These are phyloP conservation scores for Orchestia grillus DNA, from an alignment of 1,140 invertebrate species.

Conservation along the genomic window DNA sequence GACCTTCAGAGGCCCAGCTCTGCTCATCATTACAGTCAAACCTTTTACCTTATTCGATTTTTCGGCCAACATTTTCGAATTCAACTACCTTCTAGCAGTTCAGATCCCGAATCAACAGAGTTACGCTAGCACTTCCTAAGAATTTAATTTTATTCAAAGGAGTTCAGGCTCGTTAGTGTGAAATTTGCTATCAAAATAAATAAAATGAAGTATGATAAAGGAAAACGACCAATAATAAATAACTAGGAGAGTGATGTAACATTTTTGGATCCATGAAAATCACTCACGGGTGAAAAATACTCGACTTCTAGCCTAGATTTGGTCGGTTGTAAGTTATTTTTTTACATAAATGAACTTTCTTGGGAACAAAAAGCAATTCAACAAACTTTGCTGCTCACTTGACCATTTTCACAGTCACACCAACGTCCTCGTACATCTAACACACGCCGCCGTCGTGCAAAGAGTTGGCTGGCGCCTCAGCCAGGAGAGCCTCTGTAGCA, in stretches of 20 bases:
- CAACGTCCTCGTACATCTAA: background rate
- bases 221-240: background rate
- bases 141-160: background rate
- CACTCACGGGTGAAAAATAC: background rate
- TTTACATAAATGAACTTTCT: background rate
- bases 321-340: background rate
- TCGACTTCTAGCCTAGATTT: background rate
- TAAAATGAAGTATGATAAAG: background rate
- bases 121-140: background rate
- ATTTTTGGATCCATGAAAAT: background rate
- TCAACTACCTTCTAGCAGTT: background rate
- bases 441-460: background rate
- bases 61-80: background rate
- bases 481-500: background rate
- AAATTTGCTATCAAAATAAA: background rate
- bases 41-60: background rate
- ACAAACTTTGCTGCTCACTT: background rate
- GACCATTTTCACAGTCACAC: background rate
- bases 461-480: background rate
- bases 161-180: background rate
- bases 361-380: no score
- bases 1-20: background rate
- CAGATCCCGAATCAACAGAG: background rate
- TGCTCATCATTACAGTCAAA: background rate
- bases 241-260: background rate